A percentile compares a stretch with the other conserved stretches of the same genome.
Evolutionary conservation across 2,888 invertebrate genomes (phyloP).

Genomic region (Lasioglossum figueresi): DNA sequence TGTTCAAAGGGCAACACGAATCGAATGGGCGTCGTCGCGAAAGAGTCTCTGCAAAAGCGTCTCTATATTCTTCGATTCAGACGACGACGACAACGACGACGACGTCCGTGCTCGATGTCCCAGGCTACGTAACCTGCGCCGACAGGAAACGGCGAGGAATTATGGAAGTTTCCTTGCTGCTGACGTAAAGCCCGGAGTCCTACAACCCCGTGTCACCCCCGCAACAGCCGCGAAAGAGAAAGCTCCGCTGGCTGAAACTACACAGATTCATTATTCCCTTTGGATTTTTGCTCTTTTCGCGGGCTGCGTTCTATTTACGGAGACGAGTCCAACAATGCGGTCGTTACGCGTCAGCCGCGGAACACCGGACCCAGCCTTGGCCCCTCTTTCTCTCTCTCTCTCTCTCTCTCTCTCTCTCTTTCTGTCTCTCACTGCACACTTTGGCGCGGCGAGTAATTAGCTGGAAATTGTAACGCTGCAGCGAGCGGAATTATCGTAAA

Average conservation of each 20-base stretch:
- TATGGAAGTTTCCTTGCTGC: constrained; percentile 76
- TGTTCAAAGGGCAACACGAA: neutral
- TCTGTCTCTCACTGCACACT: neutral
- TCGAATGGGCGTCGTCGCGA: neutral
- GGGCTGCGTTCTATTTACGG: constrained; percentile 35
- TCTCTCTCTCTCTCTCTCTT: neutral
- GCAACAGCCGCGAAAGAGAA: constrained; percentile 36
- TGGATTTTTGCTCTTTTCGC: constrained; percentile 68
- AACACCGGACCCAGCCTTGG: neutral
- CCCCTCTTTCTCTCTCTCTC: neutral
- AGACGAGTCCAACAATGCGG: constrained; percentile 28
- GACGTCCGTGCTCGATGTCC: constrained; percentile 27
- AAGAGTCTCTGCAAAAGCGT: constrained; percentile 16
- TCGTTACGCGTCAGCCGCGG: constrained; percentile 29
- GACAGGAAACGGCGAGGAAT: constrained; percentile 71
- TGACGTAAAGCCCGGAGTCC: constrained; percentile 72
- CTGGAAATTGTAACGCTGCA: neutral
- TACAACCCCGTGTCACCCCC: constrained; percentile 2
- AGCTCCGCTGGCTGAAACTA: constrained; percentile 52
- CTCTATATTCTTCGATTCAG: constrained; percentile 36
- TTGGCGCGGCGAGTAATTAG: constrained; percentile 5
- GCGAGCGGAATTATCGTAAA: neutral
- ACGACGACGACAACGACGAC: constrained; percentile 13
- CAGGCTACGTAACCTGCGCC: constrained; percentile 60
- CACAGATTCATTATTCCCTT: constrained; percentile 71